These are phyloP conservation scores for Pipra filicauda DNA, from an alignment of 2,113 vertebrate species.

Conservation along the genomic window DNA sequence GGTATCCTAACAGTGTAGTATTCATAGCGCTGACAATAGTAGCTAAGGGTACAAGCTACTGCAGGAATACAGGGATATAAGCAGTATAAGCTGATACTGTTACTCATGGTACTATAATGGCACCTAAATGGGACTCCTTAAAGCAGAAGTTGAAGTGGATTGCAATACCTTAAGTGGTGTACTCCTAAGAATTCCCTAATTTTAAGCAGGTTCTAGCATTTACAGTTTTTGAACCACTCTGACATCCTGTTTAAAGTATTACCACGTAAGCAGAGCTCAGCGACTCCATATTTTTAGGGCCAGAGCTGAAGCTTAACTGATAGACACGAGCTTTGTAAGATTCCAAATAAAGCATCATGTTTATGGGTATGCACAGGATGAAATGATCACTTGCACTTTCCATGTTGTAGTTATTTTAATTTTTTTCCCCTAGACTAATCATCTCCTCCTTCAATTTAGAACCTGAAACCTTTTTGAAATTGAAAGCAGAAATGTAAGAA, in stretches of 20 bases:
- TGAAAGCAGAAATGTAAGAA: background rate
- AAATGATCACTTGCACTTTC: fast-evolving
- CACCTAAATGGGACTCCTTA: background rate
- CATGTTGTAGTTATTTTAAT: background rate
- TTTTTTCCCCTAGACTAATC: background rate
- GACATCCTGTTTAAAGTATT: background rate
- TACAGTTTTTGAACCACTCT: background rate
- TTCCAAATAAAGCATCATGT: background rate
- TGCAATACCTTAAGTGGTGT: background rate
- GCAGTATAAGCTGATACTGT: background rate
- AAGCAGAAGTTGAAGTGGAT: background rate
- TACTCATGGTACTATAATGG: background rate
- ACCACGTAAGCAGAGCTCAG: background rate
- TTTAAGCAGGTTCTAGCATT: background rate
- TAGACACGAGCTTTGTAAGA: background rate
- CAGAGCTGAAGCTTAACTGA: background rate
- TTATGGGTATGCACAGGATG: background rate
- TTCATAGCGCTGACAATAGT: background rate
- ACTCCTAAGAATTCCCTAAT: background rate
- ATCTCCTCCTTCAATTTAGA: background rate
- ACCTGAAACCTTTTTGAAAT: background rate
- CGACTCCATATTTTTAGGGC: background rate
- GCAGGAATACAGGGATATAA: background rate
- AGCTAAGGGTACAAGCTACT: background rate
- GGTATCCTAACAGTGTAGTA: background rate